Percentiles rank a stretch among this genome's conserved stretches.
These are phyloP conservation scores for Stichodactyla helianthus DNA, from an alignment of 64 coral and sea anemone species.

Conservation along the genomic window DNA sequence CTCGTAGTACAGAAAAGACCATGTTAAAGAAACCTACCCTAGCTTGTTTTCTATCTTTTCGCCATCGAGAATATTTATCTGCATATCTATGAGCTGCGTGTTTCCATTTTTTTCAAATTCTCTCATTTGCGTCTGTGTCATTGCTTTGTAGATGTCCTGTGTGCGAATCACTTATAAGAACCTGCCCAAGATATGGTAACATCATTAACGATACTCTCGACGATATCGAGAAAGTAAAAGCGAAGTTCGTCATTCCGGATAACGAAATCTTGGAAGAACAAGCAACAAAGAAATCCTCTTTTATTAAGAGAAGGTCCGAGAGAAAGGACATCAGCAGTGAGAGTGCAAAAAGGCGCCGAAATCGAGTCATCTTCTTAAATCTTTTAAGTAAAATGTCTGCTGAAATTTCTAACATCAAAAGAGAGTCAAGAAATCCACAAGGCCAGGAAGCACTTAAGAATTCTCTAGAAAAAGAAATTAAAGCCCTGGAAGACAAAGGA, in stretches of 20 bases:
- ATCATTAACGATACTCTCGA: constrained; percentile 62
- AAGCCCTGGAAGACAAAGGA: not conserved
- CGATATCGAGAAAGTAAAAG: constrained; percentile 67
- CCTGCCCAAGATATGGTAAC: constrained; percentile 72
- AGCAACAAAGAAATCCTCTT: not conserved
- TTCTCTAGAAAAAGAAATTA: not conserved
- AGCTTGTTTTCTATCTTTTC: no score
- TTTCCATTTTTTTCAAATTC: no score
- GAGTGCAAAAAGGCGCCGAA: constrained; percentile 36
- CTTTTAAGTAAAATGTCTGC: not conserved
- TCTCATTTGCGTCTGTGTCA: not conserved
- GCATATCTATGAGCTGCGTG: no score
- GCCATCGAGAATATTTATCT: no score
- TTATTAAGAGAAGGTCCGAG: not conserved
- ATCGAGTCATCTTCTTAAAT: constrained; percentile 46
- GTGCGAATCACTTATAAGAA: constrained; percentile 54
- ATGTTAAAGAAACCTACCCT: no score
- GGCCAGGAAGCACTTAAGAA: not conserved
- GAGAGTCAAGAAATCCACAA: not conserved
- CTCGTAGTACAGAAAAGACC: no score
- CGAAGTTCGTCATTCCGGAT: constrained; percentile 18
- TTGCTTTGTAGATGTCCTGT: constrained; percentile 36
- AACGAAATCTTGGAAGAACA: not conserved
- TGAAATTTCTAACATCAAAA: not conserved
- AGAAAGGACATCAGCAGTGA: not conserved